Conservation (phyloP, 2,888 invertebrate genomes). For the Hypena proboscidalis region DNA sequence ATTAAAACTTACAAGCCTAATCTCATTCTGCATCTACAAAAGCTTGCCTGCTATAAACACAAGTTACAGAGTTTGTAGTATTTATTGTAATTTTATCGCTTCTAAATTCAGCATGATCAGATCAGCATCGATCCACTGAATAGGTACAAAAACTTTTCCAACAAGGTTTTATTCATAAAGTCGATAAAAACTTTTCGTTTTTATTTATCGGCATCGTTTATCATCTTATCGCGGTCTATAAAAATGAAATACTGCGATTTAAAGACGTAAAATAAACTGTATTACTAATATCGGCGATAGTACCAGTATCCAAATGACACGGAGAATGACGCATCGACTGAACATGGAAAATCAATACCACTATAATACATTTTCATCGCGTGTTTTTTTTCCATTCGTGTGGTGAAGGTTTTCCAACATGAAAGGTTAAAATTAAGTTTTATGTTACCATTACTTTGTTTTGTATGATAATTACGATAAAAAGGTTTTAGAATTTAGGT, state of each 20-base stretch:
- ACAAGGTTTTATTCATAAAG: conserved; percentile 9
- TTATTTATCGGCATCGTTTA: conserved; percentile 23
- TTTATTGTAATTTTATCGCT: not conserved
- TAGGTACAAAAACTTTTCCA: conserved; percentile 3
- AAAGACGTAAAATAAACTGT: conserved; percentile 27
- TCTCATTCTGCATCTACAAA: too few relatives aligned
- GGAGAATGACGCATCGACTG: conserved; percentile 49
- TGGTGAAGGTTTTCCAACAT: not conserved
- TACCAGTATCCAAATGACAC: conserved; percentile 59
- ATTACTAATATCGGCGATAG: conserved; percentile 24
- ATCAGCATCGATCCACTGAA: not conserved
- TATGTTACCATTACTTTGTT: too few relatives aligned
- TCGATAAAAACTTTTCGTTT: conserved; percentile 5
- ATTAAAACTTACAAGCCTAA: too few relatives aligned
- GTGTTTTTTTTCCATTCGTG: conserved; percentile 2
- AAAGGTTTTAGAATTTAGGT: too few relatives aligned
- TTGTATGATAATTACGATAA: too few relatives aligned
- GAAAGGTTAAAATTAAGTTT: too few relatives aligned
- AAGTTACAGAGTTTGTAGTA: too few relatives aligned
- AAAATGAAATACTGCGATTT: conserved; percentile 33
- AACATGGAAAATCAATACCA: conserved; percentile 57
- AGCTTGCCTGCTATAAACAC: too few relatives aligned
- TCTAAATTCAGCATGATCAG: not conserved
- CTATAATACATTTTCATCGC: conserved; percentile 1
- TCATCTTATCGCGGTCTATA: conserved; percentile 28